phyloP scores from a whole-genome alignment of 1,140 invertebrate genomes.

The Homarus americanus region DNA sequence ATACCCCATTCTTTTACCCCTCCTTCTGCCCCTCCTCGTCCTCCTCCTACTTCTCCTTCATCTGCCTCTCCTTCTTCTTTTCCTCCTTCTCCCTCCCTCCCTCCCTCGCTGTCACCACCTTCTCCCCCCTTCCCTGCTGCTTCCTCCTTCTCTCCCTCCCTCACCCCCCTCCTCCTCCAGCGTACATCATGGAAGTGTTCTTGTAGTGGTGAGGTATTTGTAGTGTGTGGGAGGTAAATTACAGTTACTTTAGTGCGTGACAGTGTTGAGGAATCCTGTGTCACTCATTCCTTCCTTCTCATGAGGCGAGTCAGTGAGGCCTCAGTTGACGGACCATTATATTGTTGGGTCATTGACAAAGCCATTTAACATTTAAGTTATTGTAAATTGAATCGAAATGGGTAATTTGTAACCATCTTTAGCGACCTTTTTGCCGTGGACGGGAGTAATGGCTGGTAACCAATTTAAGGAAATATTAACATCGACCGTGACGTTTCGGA shows the following conservation, averaged over 20 bases:
- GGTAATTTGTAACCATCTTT: neutral
- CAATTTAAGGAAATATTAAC: neutral
- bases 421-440: neutral
- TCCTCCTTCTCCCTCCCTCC: neutral
- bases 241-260: no score
- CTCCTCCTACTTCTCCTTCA: neutral
- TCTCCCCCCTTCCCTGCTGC: neutral
- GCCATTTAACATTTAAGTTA: neutral
- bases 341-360: no score
- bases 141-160: neutral
- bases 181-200: no score
- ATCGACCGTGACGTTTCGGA: neutral
- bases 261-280: no score
- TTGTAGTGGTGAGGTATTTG: no score
- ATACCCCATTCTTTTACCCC: no score
- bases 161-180: no score
- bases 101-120: neutral
- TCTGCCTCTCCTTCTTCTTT: neutral
- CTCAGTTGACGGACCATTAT: no score
- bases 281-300: no score
- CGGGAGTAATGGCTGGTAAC: neutral
- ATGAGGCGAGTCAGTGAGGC: no score
- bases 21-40: no score
- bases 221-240: no score
- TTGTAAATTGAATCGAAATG: neutral